Evolutionary conservation across 2,113 vertebrate species (phyloP), one percentile per base, ranked within the genome.

Genomic region (Scortum barcoo): DNA sequence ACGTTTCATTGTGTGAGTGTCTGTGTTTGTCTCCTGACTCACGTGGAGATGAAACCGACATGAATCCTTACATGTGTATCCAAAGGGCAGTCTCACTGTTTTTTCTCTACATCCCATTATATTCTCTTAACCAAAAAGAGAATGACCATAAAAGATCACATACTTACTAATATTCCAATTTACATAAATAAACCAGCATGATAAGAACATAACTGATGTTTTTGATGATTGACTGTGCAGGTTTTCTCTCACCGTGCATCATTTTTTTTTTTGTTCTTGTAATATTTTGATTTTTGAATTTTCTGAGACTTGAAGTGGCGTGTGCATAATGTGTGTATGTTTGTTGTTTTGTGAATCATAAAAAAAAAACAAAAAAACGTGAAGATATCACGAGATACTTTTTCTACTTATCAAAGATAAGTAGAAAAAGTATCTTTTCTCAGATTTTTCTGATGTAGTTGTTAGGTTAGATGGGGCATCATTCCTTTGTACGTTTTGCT

Each of bases 131-230:
- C 36, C 19, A 17, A 28, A 28, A 61, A 60, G 38, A 86, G 24
- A 76, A 30, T 16, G 56, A 83, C 78, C 42, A 60, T 65, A 56
- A 72, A 78, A 26, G 4, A 40, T 54, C 2, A 44, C 78, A 50
- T n/a, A 58, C 58, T 50, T 61, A 80, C 54, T 82, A 74, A 84
- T 84, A 82, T 78, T 87, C 71, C 90, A 79, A 38, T 72, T 70
- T n/a, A 63, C 67, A 46, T 62, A 3, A 71, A 50, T 36, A 78
- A 83, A 90, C 88, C 81, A 90, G 88, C 91, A 90, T 92, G 87
- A 87, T 82, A 8, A 50, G 61, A 38, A 68, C 56, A 65, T 53
- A 69, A 30, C 38, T 72, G 53, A 75, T 40, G 62, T 84, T 80
- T 84, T 33, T 76, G 62, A 81, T 67, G 72, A 81, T 20, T 70